Percentiles rank a stretch among this genome's conserved stretches.
Conservation (phyloP, 1,140 invertebrate genomes). For the Ectropis grisescens region DNA sequence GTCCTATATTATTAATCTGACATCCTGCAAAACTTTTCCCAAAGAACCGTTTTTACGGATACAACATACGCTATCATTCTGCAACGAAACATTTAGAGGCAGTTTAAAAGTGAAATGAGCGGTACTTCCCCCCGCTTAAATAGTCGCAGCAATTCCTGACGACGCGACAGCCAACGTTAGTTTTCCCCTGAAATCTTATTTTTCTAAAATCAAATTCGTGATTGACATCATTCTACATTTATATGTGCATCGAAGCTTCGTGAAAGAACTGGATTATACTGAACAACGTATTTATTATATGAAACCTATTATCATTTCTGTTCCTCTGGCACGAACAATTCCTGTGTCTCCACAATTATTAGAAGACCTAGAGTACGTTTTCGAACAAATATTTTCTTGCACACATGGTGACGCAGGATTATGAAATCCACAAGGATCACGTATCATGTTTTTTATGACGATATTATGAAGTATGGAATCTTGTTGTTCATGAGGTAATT, state of each 20-base stretch:
- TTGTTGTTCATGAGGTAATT: no score
- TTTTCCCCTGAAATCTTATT: no score
- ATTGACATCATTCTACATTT: conserved; percentile 9
- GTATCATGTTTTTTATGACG: conserved; percentile 1
- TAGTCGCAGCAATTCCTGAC: no score
- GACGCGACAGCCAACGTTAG: no score
- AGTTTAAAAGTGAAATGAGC: conserved; percentile 11
- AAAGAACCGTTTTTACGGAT: conserved; percentile 41
- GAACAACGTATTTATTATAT: conserved; percentile 10
- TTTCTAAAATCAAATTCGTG: no score
- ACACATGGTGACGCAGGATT: conserved; percentile 13
- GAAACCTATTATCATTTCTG: no score
- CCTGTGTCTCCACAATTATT: conserved; percentile 10
- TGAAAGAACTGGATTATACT: conserved; percentile 30
- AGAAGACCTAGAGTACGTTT: conserved; percentile 13
- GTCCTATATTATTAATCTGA: conserved; percentile 22
- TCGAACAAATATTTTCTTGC: conserved; percentile 12
- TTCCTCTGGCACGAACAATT: conserved; percentile 4
- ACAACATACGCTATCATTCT: no score
- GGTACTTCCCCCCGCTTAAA: no score
- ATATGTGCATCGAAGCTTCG: neutral
- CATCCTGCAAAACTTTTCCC: no score
- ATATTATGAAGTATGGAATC: no score
- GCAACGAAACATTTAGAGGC: conserved; percentile 7
- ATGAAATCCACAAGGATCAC: conserved; percentile 10